Evolutionary conservation across 2,797 vertebrate species (phyloP).

Genomic region (Malacoctenus gilli): DNA sequence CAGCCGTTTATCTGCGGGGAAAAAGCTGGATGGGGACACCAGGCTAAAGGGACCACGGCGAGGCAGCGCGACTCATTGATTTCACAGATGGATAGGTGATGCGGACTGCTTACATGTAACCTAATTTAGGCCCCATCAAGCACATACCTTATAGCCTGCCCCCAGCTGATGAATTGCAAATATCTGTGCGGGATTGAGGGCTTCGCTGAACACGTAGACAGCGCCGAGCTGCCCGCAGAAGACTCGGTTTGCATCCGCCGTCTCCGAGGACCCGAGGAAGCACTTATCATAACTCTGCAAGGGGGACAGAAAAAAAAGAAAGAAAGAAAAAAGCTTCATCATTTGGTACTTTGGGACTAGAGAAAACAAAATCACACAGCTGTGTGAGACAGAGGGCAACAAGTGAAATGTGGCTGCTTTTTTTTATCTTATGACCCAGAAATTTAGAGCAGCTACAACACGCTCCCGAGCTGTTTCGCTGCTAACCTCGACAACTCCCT

Average conservation of each 20-base stretch:
- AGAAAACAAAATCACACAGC: slow-evolving; percentile 16
- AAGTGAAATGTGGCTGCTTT: background rate
- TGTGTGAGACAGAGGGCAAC: slow-evolving; percentile 13
- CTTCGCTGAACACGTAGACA: slow-evolving; percentile 95
- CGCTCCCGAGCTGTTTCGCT: slow-evolving; percentile 3
- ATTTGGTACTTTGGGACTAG: slow-evolving; percentile 18
- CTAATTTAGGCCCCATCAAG: slow-evolving; percentile 60
- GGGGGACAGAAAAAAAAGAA: slow-evolving; percentile 58
- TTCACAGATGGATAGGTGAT: slow-evolving; percentile 65
- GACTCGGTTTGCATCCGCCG: slow-evolving; percentile 94
- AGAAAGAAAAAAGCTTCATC: slow-evolving; percentile 36
- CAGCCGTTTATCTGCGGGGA: slow-evolving; percentile 60
- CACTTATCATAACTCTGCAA: slow-evolving; percentile 96
- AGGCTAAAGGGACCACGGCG: slow-evolving; percentile 35
- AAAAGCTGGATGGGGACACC: slow-evolving; percentile 46
- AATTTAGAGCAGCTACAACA: background rate
- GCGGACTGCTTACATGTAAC: slow-evolving; percentile 55
- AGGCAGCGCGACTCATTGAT: slow-evolving; percentile 49
- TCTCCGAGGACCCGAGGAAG: slow-evolving; percentile 98
- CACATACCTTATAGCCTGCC: slow-evolving; percentile 93
- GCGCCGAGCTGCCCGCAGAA: slow-evolving; percentile 98
- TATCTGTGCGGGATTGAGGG: slow-evolving; percentile 96
- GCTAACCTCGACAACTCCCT: background rate
- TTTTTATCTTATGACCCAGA: background rate
- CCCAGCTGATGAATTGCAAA: slow-evolving; percentile 99